Evolutionary conservation across 2,113 vertebrate species (phyloP), one percentile per base, ranked within the genome.

Genomic region (Lagopus leucura): DNA sequence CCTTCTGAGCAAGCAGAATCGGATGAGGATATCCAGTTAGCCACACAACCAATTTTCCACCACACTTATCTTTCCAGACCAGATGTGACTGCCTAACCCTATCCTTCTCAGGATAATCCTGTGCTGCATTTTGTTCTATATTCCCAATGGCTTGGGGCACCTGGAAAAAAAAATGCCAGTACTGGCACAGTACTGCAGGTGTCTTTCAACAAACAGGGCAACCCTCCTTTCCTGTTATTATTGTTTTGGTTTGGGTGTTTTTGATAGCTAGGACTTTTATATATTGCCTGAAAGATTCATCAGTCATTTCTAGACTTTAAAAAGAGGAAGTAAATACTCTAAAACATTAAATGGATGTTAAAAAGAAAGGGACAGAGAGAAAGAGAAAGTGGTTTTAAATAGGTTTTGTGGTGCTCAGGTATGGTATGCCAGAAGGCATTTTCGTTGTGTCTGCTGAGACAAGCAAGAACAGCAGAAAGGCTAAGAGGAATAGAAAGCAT

Each of bases 401-500:
- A 91, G 43, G 19, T 30, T 78, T 92, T 91, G 76, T 88, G 79
- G 40, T 79, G 30, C 70, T 92, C 84, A n/a, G 50, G 36, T 83
- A 32, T 75, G 36, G 69, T 86, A 61, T 84, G 76, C 90, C 82
- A 84, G 75, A 90, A 94, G 36, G 83, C 70, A 73, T 83, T 67
- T 90, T 75, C 74, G 30, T 75, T 89, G 13, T 65, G 12, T 73
- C 91, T 94, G 93, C 82, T 93, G 90, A 94, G 73, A 78, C 79
- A 94, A 89, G 89, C 65, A 81, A 90, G 88, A 92, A 65, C 79
- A 58, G 38, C 83, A 57, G 80, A 72, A 94, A 82, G 36, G 22
- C 88, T 91, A 86, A 86, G 82, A 91, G 86, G 82, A 90, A 69
- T 14, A 88, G 85, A 94, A 95, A 90, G 43, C 85, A 94, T 96